These are phyloP conservation scores for Turdus rufiventris DNA, from an alignment of 2,113 vertebrate species.

Conservation along the genomic window DNA sequence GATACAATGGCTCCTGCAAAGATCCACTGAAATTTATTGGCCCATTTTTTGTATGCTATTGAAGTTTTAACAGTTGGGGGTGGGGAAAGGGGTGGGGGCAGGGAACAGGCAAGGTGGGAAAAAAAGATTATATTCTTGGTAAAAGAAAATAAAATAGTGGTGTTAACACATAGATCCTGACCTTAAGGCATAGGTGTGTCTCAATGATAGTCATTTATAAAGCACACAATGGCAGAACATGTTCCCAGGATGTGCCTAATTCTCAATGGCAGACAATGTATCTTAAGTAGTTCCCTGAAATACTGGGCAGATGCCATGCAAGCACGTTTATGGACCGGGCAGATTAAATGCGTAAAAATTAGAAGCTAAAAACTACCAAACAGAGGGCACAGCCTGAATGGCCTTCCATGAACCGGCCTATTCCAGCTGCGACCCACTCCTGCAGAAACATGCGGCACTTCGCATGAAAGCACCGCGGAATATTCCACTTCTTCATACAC, in stretches of 20 bases:
- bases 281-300: background rate
- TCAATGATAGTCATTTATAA: background rate
- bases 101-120: background rate
- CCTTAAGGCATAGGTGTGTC: background rate
- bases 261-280: background rate
- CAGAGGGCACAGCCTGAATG: rapidly evolving
- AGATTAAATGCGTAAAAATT: background rate
- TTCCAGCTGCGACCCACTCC: background rate
- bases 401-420: rapidly evolving
- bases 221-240: background rate
- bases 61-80: background rate
- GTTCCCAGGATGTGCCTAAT: no score
- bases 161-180: background rate
- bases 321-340: rapidly evolving
- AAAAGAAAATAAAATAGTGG: background rate
- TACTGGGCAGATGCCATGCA: rapidly evolving
- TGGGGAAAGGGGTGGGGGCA: no score
- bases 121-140: background rate
- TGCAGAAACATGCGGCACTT: rapidly evolving
- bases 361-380: rapidly evolving
- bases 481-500: rapidly evolving
- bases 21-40: background rate
- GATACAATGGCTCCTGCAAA: background rate
- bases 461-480: background rate
- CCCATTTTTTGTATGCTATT: background rate